A percentile compares a stretch with the other conserved stretches of the same genome.
Evolutionary conservation across 2,113 vertebrate genomes (phyloP).

Genomic region (Ochotona princeps): DNA sequence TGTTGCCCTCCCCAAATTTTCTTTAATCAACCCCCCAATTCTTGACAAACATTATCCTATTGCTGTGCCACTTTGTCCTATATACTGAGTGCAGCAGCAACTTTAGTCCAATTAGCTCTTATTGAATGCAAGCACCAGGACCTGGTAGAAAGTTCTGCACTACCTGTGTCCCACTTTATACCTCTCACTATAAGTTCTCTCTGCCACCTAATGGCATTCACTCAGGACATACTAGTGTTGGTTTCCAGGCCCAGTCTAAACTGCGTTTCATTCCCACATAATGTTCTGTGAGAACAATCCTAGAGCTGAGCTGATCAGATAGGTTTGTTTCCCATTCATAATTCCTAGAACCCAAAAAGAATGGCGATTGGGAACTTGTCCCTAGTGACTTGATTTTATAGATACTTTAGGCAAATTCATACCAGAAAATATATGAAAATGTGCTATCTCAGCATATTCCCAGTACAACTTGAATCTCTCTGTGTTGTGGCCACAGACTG

Average conservation of each 20-base stretch:
- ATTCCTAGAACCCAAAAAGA: neutral
- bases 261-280: neutral
- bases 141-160: neutral
- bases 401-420: constrained; percentile 7
- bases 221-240: neutral
- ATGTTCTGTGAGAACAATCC: neutral
- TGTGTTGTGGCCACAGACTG: constrained; percentile 8
- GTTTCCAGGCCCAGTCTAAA: neutral
- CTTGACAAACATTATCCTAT: neutral
- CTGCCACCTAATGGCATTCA: neutral
- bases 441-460: neutral
- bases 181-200: neutral
- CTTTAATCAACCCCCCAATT: neutral
- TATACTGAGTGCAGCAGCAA: neutral
- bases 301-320: neutral
- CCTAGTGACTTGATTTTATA: neutral
- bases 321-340: neutral
- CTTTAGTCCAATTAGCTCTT: neutral
- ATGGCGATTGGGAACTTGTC: neutral
- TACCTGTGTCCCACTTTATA: neutral
- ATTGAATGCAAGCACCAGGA: neutral
- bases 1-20: neutral
- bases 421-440: neutral
- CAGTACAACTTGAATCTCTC: neutral
- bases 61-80: neutral